Base-by-base conservation (phyloP, 2,113 vertebrate species). In the Rattus rattus region DNA sequence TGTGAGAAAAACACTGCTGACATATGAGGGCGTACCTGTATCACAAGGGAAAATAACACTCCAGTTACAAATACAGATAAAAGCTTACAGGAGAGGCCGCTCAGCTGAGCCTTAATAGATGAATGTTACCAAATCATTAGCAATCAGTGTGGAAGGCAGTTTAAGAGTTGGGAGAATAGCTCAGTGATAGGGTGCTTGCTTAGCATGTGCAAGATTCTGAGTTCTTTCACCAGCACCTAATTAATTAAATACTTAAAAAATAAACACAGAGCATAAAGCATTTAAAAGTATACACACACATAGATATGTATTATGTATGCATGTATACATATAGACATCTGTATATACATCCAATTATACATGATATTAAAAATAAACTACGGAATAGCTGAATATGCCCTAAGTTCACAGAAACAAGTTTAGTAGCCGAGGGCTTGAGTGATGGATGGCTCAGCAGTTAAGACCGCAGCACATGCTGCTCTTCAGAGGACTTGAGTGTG, bases 1-100 rank as follows among this genome's bases (percentile, higher is more conserved):
- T 99, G 98, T 99, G 99, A 96, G 99, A 99, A 98, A 99, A 99
- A 98, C 99, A 99, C 88, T 99, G 99, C 97, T 99, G 99, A 98
- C 99, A 99, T 98, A 99, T 99, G 97, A 99, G 99, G 80, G 99
- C 99, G 0, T 99, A 99, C 98, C 99, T 99, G 97, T n/a, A 97
- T 94, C 96, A 96, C 49, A 96, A 97, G 59, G 33, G 14, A 80
- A 70, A 98, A 97, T 91, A 87, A 84, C 54, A 91, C 22, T 69
- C 22, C 16, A 59, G 33, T 94, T 80, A 92, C 12, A 89, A 59
- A 65, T 67, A 22, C 7, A 79, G 54, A 84, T 47, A 80, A 96
- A 43, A 95, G 24, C 12, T 91, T n/a, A 91, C 2, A 0, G 6
- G 43, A 94, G 30, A 92, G 49, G 54, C 17, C 54, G 90, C 81